phyloP scores from a whole-genome alignment of 2,113 vertebrate species.

The Oryzias celebensis region DNA sequence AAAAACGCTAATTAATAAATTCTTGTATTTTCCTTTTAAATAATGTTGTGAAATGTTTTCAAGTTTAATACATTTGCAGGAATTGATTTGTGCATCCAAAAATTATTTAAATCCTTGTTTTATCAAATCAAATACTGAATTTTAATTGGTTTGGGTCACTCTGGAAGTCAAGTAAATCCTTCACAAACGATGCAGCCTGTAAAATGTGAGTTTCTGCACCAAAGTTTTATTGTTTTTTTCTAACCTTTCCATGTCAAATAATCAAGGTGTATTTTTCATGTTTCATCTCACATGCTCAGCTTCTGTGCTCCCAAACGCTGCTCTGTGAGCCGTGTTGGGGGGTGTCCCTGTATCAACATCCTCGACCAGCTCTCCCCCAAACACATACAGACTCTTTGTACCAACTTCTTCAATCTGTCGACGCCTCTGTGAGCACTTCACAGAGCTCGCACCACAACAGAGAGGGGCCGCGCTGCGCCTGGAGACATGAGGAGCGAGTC shows the following conservation, averaged over 20 bases:
- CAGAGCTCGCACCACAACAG: slow-evolving; percentile 9
- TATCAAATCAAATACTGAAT: too few species aligned
- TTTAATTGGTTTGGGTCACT: too few species aligned
- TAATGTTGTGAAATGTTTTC: too few species aligned
- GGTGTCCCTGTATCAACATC: slow-evolving; percentile 8
- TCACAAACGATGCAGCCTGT: not conserved
- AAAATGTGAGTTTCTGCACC: not conserved
- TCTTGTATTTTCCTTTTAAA: too few species aligned
- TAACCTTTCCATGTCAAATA: not conserved
- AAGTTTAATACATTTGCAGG: too few species aligned
- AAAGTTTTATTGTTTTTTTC: not conserved
- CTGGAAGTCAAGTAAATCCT: not conserved
- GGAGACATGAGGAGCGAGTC: slow-evolving; percentile 12
- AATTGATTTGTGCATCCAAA: too few species aligned
- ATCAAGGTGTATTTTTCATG: not conserved
- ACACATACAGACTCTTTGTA: slow-evolving; percentile 10
- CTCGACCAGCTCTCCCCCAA: slow-evolving; percentile 11
- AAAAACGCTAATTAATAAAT: too few species aligned
- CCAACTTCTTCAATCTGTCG: slow-evolving; percentile 19
- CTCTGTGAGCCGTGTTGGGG: slow-evolving; percentile 14
- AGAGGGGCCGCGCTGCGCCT: slow-evolving; percentile 3
- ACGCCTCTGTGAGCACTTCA: slow-evolving; percentile 1
- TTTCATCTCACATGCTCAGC: not conserved
- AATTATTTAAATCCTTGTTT: too few species aligned
- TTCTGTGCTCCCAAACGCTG: slow-evolving; percentile 1